Conservation (phyloP, 2,797 vertebrate species). For the Morelia viridis region DNA sequence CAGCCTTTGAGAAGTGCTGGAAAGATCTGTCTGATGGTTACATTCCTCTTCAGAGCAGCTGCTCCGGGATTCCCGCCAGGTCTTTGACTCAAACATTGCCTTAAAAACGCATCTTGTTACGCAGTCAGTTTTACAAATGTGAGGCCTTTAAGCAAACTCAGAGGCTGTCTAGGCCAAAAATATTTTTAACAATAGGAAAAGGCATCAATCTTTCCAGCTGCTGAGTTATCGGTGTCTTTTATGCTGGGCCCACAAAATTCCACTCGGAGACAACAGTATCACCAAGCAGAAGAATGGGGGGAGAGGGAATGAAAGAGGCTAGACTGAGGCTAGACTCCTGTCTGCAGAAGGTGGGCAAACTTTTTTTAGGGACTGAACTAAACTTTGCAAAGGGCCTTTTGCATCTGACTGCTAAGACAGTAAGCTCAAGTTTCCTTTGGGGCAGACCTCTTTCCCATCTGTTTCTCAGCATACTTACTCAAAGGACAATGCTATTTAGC, state of each 20-base stretch:
- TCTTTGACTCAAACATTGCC: conserved; percentile 51
- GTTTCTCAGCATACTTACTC: background rate
- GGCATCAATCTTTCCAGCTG: conserved; percentile 68
- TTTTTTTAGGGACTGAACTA: background rate
- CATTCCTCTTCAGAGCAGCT: conserved; percentile 56
- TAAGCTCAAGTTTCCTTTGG: background rate
- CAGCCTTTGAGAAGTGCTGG: conserved; percentile 10
- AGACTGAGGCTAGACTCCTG: background rate
- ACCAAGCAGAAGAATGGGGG: background rate
- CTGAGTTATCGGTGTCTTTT: conserved; percentile 60
- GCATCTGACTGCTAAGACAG: background rate
- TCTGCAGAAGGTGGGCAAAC: background rate
- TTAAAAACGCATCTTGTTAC: conserved; percentile 60
- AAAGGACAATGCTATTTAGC: background rate
- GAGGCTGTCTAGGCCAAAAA: conserved; percentile 66
- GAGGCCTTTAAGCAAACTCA: conserved; percentile 70
- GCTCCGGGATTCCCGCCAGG: conserved; percentile 62
- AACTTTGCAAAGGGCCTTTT: background rate
- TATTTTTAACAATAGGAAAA: conserved; percentile 76
- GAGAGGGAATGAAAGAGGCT: background rate
- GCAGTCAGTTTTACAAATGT: conserved; percentile 65
- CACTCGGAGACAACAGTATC: background rate
- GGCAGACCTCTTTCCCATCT: background rate
- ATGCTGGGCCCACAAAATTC: conserved; percentile 56
- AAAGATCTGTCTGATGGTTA: conserved; percentile 15